Percentiles rank a stretch among this genome's conserved stretches.
Evolutionary conservation across 2,113 vertebrate species (phyloP).

Genomic region (Calonectris borealis): DNA sequence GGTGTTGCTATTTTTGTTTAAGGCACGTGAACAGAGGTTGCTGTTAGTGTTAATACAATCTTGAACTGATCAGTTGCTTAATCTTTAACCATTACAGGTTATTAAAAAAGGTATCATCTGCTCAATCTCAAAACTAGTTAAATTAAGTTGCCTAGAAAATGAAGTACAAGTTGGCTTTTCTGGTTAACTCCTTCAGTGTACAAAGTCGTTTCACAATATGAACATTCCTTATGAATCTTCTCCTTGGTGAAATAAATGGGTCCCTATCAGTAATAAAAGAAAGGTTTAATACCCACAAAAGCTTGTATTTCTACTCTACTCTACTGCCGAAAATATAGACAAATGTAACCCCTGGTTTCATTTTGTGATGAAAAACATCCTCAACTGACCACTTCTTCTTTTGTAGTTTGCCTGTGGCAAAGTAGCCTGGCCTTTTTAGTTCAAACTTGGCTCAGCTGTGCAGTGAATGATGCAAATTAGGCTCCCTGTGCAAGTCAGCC

Average conservation of each 20-base stretch:
- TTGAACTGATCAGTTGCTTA: neutral
- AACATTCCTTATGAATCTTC: neutral
- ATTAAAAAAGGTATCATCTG: neutral
- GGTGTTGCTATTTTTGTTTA: conserved; percentile 1
- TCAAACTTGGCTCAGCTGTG: neutral
- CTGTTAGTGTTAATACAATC: neutral
- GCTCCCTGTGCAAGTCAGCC: neutral
- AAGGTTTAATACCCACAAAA: neutral
- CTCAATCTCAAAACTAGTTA: neutral
- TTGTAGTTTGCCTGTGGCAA: neutral
- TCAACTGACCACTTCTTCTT: neutral
- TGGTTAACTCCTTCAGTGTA: neutral
- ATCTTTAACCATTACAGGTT: neutral
- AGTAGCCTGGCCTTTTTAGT: neutral
- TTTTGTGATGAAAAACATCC: neutral
- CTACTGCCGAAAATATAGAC: neutral
- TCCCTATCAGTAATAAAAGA: neutral
- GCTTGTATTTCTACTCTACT: neutral
- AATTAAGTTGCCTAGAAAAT: neutral
- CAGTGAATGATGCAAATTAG: neutral
- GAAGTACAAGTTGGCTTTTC: neutral
- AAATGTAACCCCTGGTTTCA: neutral
- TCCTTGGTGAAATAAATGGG: neutral
- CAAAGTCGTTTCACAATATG: neutral
- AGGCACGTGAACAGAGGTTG: neutral